Evolutionary conservation across 2,888 invertebrate species (phyloP).

Genomic region (Girardia tigrina): DNA sequence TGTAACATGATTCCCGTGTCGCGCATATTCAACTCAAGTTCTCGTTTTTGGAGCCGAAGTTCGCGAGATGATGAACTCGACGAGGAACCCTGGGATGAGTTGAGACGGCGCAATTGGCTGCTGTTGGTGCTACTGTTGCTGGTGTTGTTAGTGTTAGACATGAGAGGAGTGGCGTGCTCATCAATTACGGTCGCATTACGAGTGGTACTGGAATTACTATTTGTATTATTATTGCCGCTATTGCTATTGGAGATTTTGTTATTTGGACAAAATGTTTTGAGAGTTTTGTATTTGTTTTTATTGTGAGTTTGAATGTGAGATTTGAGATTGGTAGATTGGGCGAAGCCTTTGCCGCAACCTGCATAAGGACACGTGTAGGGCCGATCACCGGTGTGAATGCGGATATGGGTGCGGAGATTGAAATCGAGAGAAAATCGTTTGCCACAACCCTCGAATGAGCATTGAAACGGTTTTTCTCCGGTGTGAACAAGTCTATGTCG

Average conservation of each 20-base stretch:
- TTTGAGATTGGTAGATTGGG: slow-evolving; percentile 91
- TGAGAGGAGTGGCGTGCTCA: neutral
- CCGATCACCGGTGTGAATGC: slow-evolving; percentile 85
- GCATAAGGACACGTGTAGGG: slow-evolving; percentile 97
- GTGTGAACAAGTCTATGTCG: slow-evolving; percentile 89
- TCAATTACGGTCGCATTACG: slow-evolving; percentile 23
- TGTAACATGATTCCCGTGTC: neutral
- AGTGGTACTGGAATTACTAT: too few relatives aligned
- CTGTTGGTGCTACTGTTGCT: too few relatives aligned
- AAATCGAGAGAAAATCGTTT: slow-evolving; percentile 89
- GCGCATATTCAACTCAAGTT: neutral
- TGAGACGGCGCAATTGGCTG: neutral
- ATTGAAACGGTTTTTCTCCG: slow-evolving; percentile 82
- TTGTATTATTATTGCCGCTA: neutral
- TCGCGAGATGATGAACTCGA: slow-evolving; percentile 13
- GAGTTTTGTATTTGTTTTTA: slow-evolving; percentile 30
- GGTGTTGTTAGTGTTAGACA: neutral
- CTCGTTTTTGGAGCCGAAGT: neutral
- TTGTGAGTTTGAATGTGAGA: slow-evolving; percentile 63
- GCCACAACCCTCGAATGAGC: slow-evolving; percentile 62
- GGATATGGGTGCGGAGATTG: slow-evolving; percentile 84
- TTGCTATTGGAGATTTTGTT: neutral
- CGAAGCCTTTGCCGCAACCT: slow-evolving; percentile 94
- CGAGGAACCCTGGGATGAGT: neutral
- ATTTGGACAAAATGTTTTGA: neutral